Base-by-base conservation (phyloP, 2,888 invertebrate genomes). In the Chymomyza fuscimana region DNA sequence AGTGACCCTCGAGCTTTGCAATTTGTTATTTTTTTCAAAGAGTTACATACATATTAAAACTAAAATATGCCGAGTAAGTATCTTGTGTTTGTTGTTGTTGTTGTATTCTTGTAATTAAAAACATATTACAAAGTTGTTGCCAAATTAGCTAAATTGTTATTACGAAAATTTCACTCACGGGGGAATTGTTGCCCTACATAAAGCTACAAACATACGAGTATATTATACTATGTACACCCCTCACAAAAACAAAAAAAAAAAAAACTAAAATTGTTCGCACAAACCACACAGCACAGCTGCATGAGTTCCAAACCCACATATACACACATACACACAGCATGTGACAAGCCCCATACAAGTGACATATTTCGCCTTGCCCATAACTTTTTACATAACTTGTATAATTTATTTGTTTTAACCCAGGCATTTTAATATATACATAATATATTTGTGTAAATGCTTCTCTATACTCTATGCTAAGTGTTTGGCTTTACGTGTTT, bases 51-150 rank as follows among this genome's bases (percentile, higher is more conserved):
- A 36, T 7, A 36, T 36, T 1, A 46, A 62, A 25, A 4, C 15
- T 0, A 25, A 63, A 61, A 61, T 22, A 67, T 67, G 66, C 60
- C 66, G 66, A 66, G 66, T 66, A 61, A 67, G 66, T 67, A 67
- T 65, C 22, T 15, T n/a, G 4, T 25, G 59, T 36, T 36, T 7
- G 36, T 36, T 56, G 16, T 16, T 22, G 56, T 56, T 56, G 56
- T 22, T 56, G 22, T 32, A 25, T 7, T 58, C 5, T 10, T 58
- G 9, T 58, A 25, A 22, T 58, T 58, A 25, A 15, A 25, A 58
- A 22, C 58, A 58, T 15, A 12, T 25, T 25, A 58, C 10, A 58
- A 58, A 29, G 12, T 12, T 58, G 29, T 58, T 25, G 16, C 22
- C 29, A 58, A 58, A 58, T 58, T 25, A 15, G 58, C 22, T 7